Evolutionary conservation across 2,113 vertebrate species (phyloP), one percentile per base, ranked within the genome.

Genomic region (Kobus ellipsiprymnus): DNA sequence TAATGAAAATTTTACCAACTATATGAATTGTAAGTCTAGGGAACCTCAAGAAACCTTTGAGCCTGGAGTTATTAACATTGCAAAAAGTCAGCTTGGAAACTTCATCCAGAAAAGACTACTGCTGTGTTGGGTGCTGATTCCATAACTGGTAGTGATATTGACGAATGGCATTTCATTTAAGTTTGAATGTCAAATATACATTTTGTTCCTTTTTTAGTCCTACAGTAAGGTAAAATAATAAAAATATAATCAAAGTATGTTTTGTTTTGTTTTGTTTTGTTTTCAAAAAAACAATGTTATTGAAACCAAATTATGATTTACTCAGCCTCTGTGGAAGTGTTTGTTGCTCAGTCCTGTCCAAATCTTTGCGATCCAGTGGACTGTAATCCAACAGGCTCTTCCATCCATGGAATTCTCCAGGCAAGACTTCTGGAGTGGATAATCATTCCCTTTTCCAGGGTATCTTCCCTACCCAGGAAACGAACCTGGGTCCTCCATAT

Each of bases 211-310:
- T 62, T 54, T 33, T 54, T 59, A 36, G 1, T 64, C 13, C 83
- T 77, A 54, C 30, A 30, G 48, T n/a, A 94, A 46, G 33, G 16
- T 36, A 74, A 96, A 80, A 77, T 11, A 78, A 83, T 67, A 30
- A 60, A 84, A n/a, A 19, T 40, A 19, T 74, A 64, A 36, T 44
- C 5, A 50, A 82, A 90, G 6, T 59, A 67, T 55, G 1, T 30
- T 33, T 36, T 36, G 36, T 36, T 36, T 36, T 36, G 36, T 36
- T 36, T 36, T 36, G 36, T 57, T 40, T 74, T n/a, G 74, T 82
- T 44, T 40, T 40, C 40, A 40, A 40, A 23, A 60, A 93, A 86
- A 2, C 0, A 44, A 9, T 17, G 3, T 54, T 74, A 36, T 36
- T 84, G 25, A 60, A 74, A 87, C 87, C 13, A 83, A 59, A 54